Evolutionary conservation across 2,888 invertebrate species (phyloP), one percentile per base, ranked within the genome.

Genomic region (Drosophila nigritarsus): DNA sequence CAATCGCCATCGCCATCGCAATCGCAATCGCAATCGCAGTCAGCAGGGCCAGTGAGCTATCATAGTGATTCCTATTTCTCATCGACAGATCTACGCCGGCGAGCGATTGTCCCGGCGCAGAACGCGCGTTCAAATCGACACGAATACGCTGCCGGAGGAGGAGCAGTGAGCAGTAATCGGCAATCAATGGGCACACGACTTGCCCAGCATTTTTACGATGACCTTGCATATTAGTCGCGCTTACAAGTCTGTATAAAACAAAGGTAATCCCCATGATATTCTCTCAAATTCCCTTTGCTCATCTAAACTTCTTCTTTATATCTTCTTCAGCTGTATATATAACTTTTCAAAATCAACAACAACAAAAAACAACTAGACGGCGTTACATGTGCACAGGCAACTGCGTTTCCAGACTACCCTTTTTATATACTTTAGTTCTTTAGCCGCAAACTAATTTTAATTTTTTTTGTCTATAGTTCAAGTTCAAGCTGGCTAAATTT

Each of bases 21-120:
- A n/a, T n/a, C 75, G 49, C 80, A 78, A 70, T 65, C 59, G 11
- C 75, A 65, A 48, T 67, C 64, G 42, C 73, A 70, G 34, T 58
- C 73, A 45, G 77, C 75, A 65, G 80, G 79, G 73, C 82, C 83
- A 80, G 79, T 80, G 82, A 90, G 78, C 79, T 91, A 91, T 88
- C 91, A 90, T 83, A 92, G 91, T 87, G 93, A 93, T 87, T 92
- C 93, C 64, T 90, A 92, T 89, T 92, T 91, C 82, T 92, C 93
- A 75, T 92, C 93, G 84, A 92, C 93, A 90, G 93, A 93, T 91
- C 90, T 92, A 79, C 91, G 92, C 78, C 86, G 92, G 80, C 89
- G 92, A 73, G 90, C 92, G 70, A 70, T 92, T 80, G 72, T 83
- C 80, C 85, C 91, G 74, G 78, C 92, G 86, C 84, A 83, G 68